Percentiles rank a stretch among this genome's conserved stretches.
Conservation (phyloP, 2,888 invertebrate genomes). For the Patella caerulea region DNA sequence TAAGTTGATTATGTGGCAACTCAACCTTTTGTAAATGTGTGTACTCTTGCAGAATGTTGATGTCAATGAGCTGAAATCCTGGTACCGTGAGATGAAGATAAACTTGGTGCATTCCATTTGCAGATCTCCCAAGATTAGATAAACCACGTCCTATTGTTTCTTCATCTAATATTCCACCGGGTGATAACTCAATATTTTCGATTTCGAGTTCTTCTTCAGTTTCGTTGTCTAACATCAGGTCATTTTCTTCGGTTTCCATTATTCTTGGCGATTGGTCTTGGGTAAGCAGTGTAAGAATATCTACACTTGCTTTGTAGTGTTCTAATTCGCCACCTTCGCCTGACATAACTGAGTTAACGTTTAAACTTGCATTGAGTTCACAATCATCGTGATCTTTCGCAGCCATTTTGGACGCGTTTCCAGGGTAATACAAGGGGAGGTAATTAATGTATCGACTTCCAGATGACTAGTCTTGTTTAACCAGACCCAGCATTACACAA, state of each 20-base stretch:
- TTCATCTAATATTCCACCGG: slow-evolving; percentile 67
- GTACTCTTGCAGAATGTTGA: slow-evolving; percentile 59
- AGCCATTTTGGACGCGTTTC: slow-evolving; percentile 50
- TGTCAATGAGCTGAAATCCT: slow-evolving; percentile 66
- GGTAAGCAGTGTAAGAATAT: slow-evolving; percentile 59
- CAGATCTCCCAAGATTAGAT: slow-evolving; percentile 66
- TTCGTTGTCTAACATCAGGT: slow-evolving; percentile 34
- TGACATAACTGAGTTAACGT: slow-evolving; percentile 44
- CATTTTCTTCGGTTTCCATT: slow-evolving; percentile 35
- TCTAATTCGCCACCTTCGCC: slow-evolving; percentile 49
- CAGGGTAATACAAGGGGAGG: slow-evolving; percentile 12
- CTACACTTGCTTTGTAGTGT: slow-evolving; percentile 50
- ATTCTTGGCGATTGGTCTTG: slow-evolving; percentile 40
- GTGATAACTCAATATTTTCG: slow-evolving; percentile 57
- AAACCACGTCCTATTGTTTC: slow-evolving; percentile 65
- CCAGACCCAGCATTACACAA: no score
- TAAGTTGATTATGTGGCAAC: slow-evolving; percentile 67
- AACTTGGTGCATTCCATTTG: slow-evolving; percentile 67
- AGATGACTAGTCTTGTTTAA: no score
- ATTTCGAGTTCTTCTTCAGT: slow-evolving; percentile 47
- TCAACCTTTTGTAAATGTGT: slow-evolving; percentile 68
- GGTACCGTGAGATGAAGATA: slow-evolving; percentile 67
- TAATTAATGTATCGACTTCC: no score
- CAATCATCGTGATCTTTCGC: slow-evolving; percentile 35
- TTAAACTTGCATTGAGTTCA: slow-evolving; percentile 35